These are phyloP conservation scores for Myathropa florea DNA, from an alignment of 2,888 invertebrate genomes.

Conservation along the genomic window DNA sequence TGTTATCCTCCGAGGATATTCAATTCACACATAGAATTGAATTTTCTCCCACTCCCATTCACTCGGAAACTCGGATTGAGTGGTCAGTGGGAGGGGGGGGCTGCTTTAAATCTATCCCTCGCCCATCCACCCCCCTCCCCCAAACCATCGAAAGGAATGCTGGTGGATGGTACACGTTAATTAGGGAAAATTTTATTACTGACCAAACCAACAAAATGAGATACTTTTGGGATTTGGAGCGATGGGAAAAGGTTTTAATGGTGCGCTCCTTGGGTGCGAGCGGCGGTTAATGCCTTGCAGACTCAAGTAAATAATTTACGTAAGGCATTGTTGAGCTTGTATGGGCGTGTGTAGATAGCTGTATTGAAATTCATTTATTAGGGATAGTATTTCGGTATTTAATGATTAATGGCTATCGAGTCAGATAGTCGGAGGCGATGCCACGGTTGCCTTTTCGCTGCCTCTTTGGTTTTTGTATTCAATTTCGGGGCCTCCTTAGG, in stretches of 20 bases:
- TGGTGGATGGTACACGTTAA: constrained; percentile 22
- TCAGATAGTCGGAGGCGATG: constrained; percentile 1
- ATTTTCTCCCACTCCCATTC: not conserved
- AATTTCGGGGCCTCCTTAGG: not conserved
- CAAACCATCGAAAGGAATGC: not conserved
- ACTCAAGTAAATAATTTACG: constrained; percentile 42
- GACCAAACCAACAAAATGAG: not conserved
- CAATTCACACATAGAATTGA: not conserved
- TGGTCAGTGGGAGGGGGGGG: not conserved
- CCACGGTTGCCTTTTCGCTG: not conserved
- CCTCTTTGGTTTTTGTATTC: not conserved
- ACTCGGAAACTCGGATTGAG: not conserved
- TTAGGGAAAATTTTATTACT: constrained; percentile 36
- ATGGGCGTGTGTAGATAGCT: not conserved
- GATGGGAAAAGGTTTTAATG: constrained; percentile 24
- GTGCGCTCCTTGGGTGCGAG: not conserved
- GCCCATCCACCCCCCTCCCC: not conserved
- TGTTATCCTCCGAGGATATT: constrained; percentile 35
- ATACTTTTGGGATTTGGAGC: constrained; percentile 21
- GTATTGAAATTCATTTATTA: constrained; percentile 36
- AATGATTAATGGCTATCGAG: constrained; percentile 45
- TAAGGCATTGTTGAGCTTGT: constrained; percentile 26
- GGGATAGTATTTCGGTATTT: constrained; percentile 19
- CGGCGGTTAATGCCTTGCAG: not conserved
- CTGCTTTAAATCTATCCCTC: not conserved